Evolutionary conservation across 30 jellyfish, hydroid and myxozoan genomes (phyloP).

Genomic region (Aurelia coerulea): DNA sequence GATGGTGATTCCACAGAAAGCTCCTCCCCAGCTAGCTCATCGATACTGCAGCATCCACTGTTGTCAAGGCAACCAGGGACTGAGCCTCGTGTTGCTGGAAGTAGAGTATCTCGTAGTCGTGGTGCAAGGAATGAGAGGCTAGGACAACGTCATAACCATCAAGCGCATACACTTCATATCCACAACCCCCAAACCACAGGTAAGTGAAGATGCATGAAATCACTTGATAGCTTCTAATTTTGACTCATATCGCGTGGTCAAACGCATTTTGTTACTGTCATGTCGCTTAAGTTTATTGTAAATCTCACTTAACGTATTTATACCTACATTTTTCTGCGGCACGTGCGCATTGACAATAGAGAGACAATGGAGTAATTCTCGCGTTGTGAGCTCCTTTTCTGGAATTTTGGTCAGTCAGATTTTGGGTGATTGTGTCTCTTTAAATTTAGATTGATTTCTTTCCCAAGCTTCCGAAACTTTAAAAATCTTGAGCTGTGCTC

Average conservation of each 20-base stretch:
- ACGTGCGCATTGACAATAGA: no score
- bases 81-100: slow-evolving; percentile 44
- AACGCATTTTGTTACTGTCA: no score
- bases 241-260: no score
- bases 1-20: slow-evolving; percentile 53
- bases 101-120: slow-evolving; percentile 55
- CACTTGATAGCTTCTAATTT: no score
- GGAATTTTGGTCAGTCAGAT: no score
- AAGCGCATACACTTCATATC: slow-evolving; percentile 85
- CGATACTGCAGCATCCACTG: slow-evolving; percentile 88
- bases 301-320: neutral
- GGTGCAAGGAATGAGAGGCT: slow-evolving; percentile 75
- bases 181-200: slow-evolving; percentile 68
- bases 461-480: no score
- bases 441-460: no score
- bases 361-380: no score
- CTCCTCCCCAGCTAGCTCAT: slow-evolving; percentile 53
- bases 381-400: no score
- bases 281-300: neutral
- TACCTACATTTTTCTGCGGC: no score
- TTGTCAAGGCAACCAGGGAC: slow-evolving; percentile 63
- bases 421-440: no score
- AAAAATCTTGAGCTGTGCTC: no score
- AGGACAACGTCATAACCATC: slow-evolving; percentile 79
- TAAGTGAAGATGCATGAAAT: neutral